Evolutionary conservation across 1,140 invertebrate genomes (phyloP).

Genomic region (Drosophila ficusphila): DNA sequence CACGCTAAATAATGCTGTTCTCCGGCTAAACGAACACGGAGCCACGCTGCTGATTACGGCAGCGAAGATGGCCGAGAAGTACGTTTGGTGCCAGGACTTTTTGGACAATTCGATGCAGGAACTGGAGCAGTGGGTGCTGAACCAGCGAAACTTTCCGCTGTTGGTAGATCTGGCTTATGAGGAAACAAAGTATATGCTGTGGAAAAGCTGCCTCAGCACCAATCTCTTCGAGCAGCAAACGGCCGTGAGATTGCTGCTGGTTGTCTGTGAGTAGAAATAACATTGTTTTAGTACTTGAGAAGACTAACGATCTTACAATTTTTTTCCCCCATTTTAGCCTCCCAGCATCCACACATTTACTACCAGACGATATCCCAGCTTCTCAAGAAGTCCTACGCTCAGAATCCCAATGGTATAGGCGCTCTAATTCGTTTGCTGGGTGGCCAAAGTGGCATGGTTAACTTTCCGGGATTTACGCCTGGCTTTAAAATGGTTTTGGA

Average conservation of each 20-base stretch:
- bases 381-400: slow-evolving; percentile 61
- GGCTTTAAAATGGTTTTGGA: slow-evolving; percentile 85
- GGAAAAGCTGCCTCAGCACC: slow-evolving; percentile 73
- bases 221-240: slow-evolving; percentile 84
- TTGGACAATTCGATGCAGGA: slow-evolving; percentile 85
- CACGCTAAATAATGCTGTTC: slow-evolving; percentile 73
- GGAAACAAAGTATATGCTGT: slow-evolving; percentile 75
- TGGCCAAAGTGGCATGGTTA: slow-evolving; percentile 83
- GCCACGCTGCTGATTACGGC: slow-evolving; percentile 70
- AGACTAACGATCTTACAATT: neutral
- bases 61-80: slow-evolving; percentile 68
- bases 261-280: slow-evolving; percentile 69
- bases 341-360: slow-evolving; percentile 78
- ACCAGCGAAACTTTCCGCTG: slow-evolving; percentile 69
- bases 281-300: too few species aligned
- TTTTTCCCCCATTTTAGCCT: slow-evolving; percentile 44
- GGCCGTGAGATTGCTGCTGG: slow-evolving; percentile 83
- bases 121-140: slow-evolving; percentile 75
- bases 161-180: slow-evolving; percentile 72
- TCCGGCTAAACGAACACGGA: slow-evolving; percentile 69
- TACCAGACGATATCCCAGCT: slow-evolving; percentile 81
- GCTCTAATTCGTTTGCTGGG: slow-evolving; percentile 85
- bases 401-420: slow-evolving; percentile 80
- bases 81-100: slow-evolving; percentile 84
- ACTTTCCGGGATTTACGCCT: slow-evolving; percentile 84